Conservation (phyloP, 1,140 invertebrate species). For the Drosophila erecta region DNA sequence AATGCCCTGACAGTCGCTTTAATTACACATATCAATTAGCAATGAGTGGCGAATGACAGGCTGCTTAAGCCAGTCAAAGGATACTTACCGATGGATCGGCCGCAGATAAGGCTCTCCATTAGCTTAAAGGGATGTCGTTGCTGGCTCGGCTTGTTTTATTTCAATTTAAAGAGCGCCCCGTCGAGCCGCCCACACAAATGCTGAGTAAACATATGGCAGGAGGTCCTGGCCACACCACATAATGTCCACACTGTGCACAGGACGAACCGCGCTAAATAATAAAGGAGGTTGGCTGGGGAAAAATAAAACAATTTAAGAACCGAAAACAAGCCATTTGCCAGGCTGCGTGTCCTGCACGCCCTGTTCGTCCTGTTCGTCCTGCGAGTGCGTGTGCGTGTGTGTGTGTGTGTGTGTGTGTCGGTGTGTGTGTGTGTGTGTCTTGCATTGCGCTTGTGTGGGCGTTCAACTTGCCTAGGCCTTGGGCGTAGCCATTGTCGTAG, state of each 20-base stretch:
- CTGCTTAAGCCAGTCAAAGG: conserved; percentile 33
- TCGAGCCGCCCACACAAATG: conserved; percentile 8
- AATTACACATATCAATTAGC: conserved; percentile 54
- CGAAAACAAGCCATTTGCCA: conserved; percentile 74
- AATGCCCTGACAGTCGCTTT: conserved; percentile 41
- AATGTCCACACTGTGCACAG: conserved; percentile 41
- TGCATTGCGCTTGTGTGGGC: conserved; percentile 29
- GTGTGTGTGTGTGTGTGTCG: too few species aligned
- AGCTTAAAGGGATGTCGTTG: conserved; percentile 6
- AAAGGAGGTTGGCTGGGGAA: conserved; percentile 38
- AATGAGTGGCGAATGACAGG: conserved; percentile 35
- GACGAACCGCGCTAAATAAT: conserved; percentile 51
- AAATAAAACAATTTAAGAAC: conserved; percentile 62
- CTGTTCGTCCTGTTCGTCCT: conserved; percentile 2
- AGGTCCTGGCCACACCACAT: conserved; percentile 41
- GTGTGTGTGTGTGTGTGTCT: too few species aligned
- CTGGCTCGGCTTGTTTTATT: not conserved
- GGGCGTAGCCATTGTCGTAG: conserved; percentile 66
- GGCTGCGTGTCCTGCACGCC: conserved; percentile 11
- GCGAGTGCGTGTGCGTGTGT: not conserved
- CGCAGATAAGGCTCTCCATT: conserved; percentile 11
- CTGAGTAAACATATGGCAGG: conserved; percentile 63
- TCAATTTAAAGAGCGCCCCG: conserved; percentile 13
- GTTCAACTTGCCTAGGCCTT: conserved; percentile 53
- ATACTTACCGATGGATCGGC: conserved; percentile 25